These are phyloP conservation scores for Phrynocephalus forsythii DNA, from an alignment of 2,797 vertebrate species.

Conservation along the genomic window DNA sequence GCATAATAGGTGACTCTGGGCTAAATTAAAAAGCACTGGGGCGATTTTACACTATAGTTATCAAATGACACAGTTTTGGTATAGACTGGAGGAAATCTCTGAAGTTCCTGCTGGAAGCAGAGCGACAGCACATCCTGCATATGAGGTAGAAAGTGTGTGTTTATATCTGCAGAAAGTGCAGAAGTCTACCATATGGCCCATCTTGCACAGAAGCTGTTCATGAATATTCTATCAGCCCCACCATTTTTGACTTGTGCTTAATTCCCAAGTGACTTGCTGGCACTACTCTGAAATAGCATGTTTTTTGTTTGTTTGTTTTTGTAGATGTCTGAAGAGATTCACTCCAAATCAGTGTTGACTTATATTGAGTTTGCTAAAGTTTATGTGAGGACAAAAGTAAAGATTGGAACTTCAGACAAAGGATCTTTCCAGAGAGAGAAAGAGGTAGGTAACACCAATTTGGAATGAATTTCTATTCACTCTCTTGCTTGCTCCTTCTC, in stretches of 20 bases:
- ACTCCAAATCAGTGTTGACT: neutral
- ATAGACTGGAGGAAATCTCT: constrained; percentile 10
- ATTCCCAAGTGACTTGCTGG: neutral
- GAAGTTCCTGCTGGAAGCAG: constrained; percentile 16
- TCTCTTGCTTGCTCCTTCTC: no score
- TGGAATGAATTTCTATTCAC: no score
- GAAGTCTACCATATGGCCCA: constrained; percentile 48
- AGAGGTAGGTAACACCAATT: no score
- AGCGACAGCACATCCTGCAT: neutral
- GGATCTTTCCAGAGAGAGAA: neutral
- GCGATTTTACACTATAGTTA: neutral
- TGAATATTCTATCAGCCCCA: constrained; percentile 28
- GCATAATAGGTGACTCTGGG: neutral
- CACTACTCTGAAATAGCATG: neutral
- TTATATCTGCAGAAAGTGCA: constrained; percentile 33
- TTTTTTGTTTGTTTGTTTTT: neutral
- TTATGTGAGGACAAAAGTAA: neutral
- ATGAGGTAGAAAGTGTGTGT: constrained; percentile 28
- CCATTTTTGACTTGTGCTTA: constrained; percentile 20
- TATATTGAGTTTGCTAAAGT: neutral
- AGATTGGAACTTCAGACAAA: neutral
- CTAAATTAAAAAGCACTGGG: neutral
- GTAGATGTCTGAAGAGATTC: neutral
- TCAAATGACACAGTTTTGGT: neutral
- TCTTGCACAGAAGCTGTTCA: constrained; percentile 42